Base-by-base conservation (phyloP, 1,140 invertebrate genomes). In the Ctenoplectra terminalis region DNA sequence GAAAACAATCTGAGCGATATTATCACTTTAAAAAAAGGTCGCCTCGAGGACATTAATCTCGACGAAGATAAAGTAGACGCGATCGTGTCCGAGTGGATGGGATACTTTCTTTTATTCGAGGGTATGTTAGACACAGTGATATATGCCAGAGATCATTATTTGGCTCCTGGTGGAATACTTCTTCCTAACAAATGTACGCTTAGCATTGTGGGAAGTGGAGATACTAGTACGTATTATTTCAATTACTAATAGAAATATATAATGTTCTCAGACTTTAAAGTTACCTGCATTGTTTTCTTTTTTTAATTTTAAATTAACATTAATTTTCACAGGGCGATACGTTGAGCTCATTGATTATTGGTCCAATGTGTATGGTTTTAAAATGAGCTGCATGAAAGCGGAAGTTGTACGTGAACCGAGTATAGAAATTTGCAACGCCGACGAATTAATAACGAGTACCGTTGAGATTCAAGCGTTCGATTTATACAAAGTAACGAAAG, bases 11-110 rank as follows among this genome's bases (percentile, higher is more conserved):
- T 98, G 1, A 95, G 96, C 90, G 94, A 97, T 91, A 95, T 97
- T 54, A 95, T 98, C 64, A 94, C 94, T 46, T 94, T 99, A 63
- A 96, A 98, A 13, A 96, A 97, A 93, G 98, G 98, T 1, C 96
- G 97, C 91, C 94, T 99, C 6, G 99, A 99, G 93, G 97, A 99
- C 87, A 96, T 95, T n/a, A 94, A 96, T 75, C 94, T 99, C 43
- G 95, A 96, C 50, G 95, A 95, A 48, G 95, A 97, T 48, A 98
- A 98, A 94, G 98, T 99, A 17, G 99, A 99, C 94, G 96, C 98
- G 1, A 99, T 99, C 84, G 96, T 99, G 40, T 99, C 98, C 7
- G 99, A 99, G 94, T 99, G 99, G 98, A 99, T 99, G 99, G 99
- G 99, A 5, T 99, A 99, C 93, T 99, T 99, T 93, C 94, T 99